Evolutionary conservation across 2,888 invertebrate species (phyloP).

Genomic region (Caenorhabditis angaria): DNA sequence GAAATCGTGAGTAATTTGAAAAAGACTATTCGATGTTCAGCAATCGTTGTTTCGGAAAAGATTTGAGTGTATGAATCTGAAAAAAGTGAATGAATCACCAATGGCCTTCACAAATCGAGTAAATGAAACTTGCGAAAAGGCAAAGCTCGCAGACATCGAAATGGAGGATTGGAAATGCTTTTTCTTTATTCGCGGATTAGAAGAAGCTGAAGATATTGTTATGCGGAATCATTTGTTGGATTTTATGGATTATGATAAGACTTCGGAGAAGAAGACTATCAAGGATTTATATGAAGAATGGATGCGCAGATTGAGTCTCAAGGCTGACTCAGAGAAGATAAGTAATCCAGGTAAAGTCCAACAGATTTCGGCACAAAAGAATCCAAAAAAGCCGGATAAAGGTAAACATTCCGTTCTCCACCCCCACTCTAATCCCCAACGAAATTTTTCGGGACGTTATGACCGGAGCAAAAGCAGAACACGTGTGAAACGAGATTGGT

Average conservation of each 20-base stretch:
- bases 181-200: background rate
- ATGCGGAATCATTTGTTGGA: background rate
- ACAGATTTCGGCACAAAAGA: background rate
- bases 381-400: background rate
- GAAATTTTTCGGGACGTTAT: background rate
- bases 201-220: background rate
- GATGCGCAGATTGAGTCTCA: background rate
- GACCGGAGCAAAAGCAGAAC: background rate
- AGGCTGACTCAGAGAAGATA: background rate
- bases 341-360: background rate
- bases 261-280: background rate
- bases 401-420: background rate
- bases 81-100: background rate
- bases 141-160: background rate
- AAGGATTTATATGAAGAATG: background rate
- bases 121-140: background rate
- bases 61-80: too few species aligned
- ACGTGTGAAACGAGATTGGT: background rate
- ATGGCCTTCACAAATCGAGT: background rate
- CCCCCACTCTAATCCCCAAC: background rate
- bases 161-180: background rate
- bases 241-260: background rate
- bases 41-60: background rate
- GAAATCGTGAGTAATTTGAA: too few species aligned
- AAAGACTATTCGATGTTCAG: background rate